Conservation (phyloP, 2,113 vertebrate species). For the Mastomys natalensis region DNA sequence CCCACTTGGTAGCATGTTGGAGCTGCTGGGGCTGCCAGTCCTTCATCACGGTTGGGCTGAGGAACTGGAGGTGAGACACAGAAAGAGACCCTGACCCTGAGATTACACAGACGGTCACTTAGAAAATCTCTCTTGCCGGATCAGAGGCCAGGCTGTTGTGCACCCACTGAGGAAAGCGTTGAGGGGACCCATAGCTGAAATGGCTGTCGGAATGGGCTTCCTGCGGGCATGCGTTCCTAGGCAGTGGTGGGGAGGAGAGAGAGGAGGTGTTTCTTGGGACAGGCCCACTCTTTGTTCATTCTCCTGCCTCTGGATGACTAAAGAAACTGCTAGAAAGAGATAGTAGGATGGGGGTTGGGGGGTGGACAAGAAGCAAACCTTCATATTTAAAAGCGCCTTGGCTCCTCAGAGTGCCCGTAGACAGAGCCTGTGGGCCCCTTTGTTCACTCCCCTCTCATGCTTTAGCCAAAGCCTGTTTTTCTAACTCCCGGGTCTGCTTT, state of each 20-base stretch:
- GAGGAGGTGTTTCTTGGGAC: constrained; percentile 54
- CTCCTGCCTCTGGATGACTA: constrained; percentile 11
- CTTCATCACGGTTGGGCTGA: background rate
- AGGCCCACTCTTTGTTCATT: constrained; percentile 29
- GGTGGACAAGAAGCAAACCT: background rate
- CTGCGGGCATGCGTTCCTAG: constrained; percentile 45
- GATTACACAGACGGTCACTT: background rate
- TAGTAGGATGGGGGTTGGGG: background rate
- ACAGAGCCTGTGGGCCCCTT: background rate
- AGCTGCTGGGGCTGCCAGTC: background rate
- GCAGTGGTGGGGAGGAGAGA: constrained; percentile 34
- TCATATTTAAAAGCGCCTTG: background rate
- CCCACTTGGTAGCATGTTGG: background rate
- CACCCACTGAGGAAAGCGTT: constrained; percentile 52
- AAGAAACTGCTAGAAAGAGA: constrained; percentile 20
- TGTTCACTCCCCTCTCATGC: background rate
- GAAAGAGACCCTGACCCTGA: background rate
- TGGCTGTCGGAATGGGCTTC: constrained; percentile 52
- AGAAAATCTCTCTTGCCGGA: constrained; percentile 44
- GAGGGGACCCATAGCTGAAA: constrained; percentile 66
- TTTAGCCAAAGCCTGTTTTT: constrained; percentile 9
- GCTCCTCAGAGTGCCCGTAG: background rate
- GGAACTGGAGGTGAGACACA: background rate
- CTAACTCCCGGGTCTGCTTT: constrained; percentile 58
- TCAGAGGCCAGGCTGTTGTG: background rate